phyloP scores from a whole-genome alignment of 2,888 invertebrate genomes.

The Drosophila pseudotalamancana region DNA sequence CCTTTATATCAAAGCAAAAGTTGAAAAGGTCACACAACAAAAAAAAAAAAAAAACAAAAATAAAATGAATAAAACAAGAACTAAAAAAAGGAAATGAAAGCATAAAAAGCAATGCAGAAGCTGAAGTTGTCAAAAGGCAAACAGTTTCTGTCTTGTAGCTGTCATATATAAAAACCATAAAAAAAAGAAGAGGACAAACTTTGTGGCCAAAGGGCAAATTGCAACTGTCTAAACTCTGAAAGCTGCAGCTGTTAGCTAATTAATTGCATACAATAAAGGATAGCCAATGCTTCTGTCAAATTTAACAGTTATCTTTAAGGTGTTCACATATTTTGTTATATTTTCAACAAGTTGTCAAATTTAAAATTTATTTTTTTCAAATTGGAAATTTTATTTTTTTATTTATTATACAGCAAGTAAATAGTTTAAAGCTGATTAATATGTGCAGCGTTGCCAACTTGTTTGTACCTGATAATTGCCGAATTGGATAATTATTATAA shows the following conservation, averaged over 20 bases:
- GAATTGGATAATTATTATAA: no score
- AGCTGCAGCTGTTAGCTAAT: not conserved
- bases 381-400: not conserved
- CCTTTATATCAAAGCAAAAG: constrained; percentile 13
- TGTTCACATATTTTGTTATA: no score
- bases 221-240: no score
- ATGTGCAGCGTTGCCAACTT: no score
- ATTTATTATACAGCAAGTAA: no score
- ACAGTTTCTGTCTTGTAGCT: not conserved
- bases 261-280: not conserved
- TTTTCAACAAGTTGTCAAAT: not conserved
- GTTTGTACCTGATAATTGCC: no score
- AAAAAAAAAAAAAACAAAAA: not conserved
- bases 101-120: no score
- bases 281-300: not conserved
- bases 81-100: no score
- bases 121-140: not conserved
- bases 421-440: no score
- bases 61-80: not conserved
- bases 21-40: constrained; percentile 27
- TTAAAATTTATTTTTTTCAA: not conserved
- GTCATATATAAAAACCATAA: no score
- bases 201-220: no score
- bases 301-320: not conserved
- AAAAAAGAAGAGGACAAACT: no score